A percentile compares a stretch with the other conserved stretches of the same genome.
Conservation (phyloP, 2,113 vertebrate species). For the Pristiophorus japonicus region DNA sequence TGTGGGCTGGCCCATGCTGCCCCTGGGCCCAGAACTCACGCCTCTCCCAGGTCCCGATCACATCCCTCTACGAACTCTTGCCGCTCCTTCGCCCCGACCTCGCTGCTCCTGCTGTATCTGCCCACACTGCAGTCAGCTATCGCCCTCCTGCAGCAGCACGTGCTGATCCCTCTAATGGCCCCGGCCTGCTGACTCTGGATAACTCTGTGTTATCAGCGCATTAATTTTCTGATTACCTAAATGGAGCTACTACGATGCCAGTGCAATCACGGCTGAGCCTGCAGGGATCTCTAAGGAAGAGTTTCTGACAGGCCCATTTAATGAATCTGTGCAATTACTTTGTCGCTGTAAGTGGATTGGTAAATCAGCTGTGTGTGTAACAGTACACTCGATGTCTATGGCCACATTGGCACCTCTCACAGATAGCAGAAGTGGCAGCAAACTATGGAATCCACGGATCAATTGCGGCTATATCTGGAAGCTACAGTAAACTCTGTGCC, state of each 20-base stretch:
- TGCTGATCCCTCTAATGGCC: no score
- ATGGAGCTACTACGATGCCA: background rate
- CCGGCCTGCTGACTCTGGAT: no score
- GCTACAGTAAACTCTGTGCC: background rate
- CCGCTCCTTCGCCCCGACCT: no score
- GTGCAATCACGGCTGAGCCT: background rate
- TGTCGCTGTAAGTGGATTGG: background rate
- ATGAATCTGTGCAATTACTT: constrained; percentile 14
- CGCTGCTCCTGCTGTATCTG: no score
- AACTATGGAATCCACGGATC: background rate
- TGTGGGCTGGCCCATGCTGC: no score
- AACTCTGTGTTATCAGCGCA: background rate
- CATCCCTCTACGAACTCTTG: no score
- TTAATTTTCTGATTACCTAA: background rate
- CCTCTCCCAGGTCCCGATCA: no score
- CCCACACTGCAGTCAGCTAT: no score
- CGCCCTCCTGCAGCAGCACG: no score
- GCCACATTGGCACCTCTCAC: background rate
- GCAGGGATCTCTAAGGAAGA: background rate
- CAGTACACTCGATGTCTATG: background rate
- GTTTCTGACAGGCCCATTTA: background rate
- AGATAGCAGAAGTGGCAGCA: background rate
- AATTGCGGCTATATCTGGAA: background rate
- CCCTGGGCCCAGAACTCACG: no score
- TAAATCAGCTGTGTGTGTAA: background rate